phyloP scores from a whole-genome alignment of 2,888 invertebrate species.

The Hirudinaria manillensis region DNA sequence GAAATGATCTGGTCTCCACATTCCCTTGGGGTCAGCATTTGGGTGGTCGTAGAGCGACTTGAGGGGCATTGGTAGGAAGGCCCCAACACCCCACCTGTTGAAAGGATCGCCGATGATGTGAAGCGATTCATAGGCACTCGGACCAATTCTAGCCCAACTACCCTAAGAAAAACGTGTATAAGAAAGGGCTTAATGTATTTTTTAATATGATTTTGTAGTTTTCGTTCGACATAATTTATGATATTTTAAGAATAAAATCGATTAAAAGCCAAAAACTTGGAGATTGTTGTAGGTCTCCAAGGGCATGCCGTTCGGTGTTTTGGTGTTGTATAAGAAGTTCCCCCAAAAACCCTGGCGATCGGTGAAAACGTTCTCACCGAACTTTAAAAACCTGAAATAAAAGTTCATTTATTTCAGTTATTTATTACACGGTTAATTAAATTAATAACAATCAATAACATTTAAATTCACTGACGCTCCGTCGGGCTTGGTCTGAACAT shows the following conservation, averaged over 20 bases:
- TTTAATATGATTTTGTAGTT: neutral
- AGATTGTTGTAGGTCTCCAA: conserved; percentile 39
- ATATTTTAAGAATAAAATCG: too few species aligned
- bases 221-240: neutral
- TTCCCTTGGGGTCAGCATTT: conserved; percentile 38
- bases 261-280: neutral
- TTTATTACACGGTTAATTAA: too few species aligned
- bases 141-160: conserved; percentile 38
- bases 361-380: conserved; percentile 10
- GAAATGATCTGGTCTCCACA: conserved; percentile 34
- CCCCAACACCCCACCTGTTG: conserved; percentile 34
- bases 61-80: conserved; percentile 36
- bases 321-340: conserved; percentile 37
- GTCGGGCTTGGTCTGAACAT: conserved; percentile 3
- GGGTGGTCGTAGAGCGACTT: conserved; percentile 38
- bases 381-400: conserved; percentile 17
- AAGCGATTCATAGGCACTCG: conserved; percentile 37
- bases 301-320: conserved; percentile 31
- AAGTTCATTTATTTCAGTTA: too few species aligned
- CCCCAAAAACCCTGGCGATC: conserved; percentile 37
- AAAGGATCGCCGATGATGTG: conserved; percentile 37
- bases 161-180: conserved; percentile 30
- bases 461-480: neutral
- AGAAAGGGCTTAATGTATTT: conserved; percentile 2
- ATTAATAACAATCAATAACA: neutral